Evolutionary conservation across 2,797 vertebrate species (phyloP), one percentile per base, ranked within the genome.

Genomic region (Strix occidentalis): DNA sequence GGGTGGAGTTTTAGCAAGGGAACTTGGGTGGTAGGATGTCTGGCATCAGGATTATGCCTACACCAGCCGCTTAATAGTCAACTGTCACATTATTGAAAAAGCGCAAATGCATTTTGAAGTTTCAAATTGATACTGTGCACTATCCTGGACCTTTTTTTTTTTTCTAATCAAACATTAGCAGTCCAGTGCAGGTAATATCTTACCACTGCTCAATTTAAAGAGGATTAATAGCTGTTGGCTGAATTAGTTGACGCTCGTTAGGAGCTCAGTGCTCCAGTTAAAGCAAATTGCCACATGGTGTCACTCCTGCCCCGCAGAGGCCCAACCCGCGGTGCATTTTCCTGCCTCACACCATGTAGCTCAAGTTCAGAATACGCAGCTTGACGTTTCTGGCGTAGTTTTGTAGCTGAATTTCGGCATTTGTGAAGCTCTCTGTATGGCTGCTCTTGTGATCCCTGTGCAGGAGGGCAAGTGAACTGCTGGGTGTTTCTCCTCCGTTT

Each of bases 281-380:
- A 53, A 89, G 60, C 41, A 19, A 9, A 21, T 85, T 92, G 75
- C 95, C 96, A 92, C 93, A 65, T 11, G 95, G 90, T 96, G 96
- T 97, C 96, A 96, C 90, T 95, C 96, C 90, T 87, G 76, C 82
- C 84, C 51, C 5, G 33, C 72, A n/a, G 84, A 85, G 84, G 54
- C 5, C 1, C 7, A 74, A 41, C 58, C 72, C 0, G 0, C 1
- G 0, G 13, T 29, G 57, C 68, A 1, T 84, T 58, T 60, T 45
- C 79, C 75, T 90, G 60, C 56, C 48, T 60, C 77, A 43, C 71
- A 26, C 46, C 16, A 1, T 11, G 0, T 3, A 50, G 65, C 46
- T 12, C 2, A n/a, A 46, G 31, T 26, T 41, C 2, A 16, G 29
- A 60, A 58, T 11, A 11, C 3, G 17, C 68, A 85, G 70, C 46